These are phyloP conservation scores for Sander lucioperca DNA, from an alignment of 2,113 vertebrate genomes.

Conservation along the genomic window DNA sequence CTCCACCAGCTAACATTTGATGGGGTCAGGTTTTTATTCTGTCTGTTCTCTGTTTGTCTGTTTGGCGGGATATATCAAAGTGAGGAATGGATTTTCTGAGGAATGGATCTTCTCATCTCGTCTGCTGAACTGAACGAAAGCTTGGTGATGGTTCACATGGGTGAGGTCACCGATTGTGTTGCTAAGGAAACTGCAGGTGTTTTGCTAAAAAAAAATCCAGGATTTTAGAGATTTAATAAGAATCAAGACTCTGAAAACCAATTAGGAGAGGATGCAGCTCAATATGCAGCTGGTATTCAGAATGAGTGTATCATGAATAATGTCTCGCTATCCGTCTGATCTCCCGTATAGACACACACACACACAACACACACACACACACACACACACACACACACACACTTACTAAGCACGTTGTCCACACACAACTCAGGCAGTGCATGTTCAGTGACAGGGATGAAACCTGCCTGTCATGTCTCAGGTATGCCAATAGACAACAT, in stretches of 20 bases:
- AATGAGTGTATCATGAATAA: constrained; percentile 12
- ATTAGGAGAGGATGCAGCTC: constrained; percentile 38
- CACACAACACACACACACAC: neutral
- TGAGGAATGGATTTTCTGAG: constrained; percentile 25
- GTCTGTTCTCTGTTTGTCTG: constrained; percentile 17
- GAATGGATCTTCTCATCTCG: neutral
- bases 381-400: neutral
- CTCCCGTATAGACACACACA: neutral
- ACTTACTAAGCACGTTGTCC: no score
- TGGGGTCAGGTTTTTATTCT: constrained; percentile 35
- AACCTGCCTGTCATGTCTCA: constrained; percentile 16
- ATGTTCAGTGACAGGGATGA: neutral
- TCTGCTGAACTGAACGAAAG: neutral
- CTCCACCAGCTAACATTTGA: constrained; percentile 33
- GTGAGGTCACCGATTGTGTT: constrained; percentile 11
- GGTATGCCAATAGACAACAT: neutral
- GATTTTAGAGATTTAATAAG: constrained; percentile 23
- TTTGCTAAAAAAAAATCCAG: neutral
- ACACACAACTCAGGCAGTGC: constrained; percentile 7
- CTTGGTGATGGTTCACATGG: neutral
- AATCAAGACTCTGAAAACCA: constrained; percentile 40
- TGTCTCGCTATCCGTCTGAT: constrained; percentile 17
- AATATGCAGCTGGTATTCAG: constrained; percentile 47
- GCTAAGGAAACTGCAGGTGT: constrained; percentile 21
- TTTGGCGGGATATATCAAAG: constrained; percentile 12